Percentiles rank a stretch among this genome's conserved stretches.
phyloP scores from a whole-genome alignment of 2,888 invertebrate genomes.

The Taphrorychus bicolor region DNA sequence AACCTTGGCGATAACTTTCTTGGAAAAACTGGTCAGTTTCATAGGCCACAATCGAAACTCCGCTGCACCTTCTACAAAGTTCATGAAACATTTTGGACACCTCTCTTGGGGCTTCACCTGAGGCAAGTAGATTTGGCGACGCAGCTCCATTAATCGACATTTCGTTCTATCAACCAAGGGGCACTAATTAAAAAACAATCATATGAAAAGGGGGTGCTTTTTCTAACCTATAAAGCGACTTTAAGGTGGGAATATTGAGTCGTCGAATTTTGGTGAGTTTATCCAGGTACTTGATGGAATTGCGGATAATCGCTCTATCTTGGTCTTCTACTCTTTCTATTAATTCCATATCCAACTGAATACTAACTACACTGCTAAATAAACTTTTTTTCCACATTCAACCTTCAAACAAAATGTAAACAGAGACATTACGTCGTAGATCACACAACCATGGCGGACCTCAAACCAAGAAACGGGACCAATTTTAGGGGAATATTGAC shows the following conservation, averaged over 20 bases:
- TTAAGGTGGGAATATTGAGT: slow-evolving; percentile 37
- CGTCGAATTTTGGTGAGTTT: slow-evolving; percentile 14
- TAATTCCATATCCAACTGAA: slow-evolving; percentile 15
- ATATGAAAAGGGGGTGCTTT: neutral
- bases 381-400: too few species aligned
- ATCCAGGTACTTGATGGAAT: slow-evolving; percentile 29
- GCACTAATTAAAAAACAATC: slow-evolving; percentile 15
- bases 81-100: slow-evolving; percentile 47
- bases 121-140: slow-evolving; percentile 35
- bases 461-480: too few species aligned
- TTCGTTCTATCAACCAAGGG: slow-evolving; percentile 32
- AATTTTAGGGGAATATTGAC: too few species aligned
- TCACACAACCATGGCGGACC: too few species aligned
- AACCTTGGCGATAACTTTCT: slow-evolving; percentile 42
- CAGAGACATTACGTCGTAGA: too few species aligned
- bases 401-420: too few species aligned
- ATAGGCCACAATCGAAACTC: slow-evolving; percentile 34
- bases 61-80: slow-evolving; percentile 37
- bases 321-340: slow-evolving; percentile 26
- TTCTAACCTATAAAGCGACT: slow-evolving; percentile 47
- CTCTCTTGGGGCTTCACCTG: slow-evolving; percentile 32
- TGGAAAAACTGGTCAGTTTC: slow-evolving; percentile 42
- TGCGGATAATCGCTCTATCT: slow-evolving; percentile 24
- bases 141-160: slow-evolving; percentile 34
- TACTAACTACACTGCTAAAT: too few species aligned